Percentiles rank a stretch among this genome's conserved stretches.
Conservation (phyloP, 2,113 vertebrate species). For the Phycodurus eques region DNA sequence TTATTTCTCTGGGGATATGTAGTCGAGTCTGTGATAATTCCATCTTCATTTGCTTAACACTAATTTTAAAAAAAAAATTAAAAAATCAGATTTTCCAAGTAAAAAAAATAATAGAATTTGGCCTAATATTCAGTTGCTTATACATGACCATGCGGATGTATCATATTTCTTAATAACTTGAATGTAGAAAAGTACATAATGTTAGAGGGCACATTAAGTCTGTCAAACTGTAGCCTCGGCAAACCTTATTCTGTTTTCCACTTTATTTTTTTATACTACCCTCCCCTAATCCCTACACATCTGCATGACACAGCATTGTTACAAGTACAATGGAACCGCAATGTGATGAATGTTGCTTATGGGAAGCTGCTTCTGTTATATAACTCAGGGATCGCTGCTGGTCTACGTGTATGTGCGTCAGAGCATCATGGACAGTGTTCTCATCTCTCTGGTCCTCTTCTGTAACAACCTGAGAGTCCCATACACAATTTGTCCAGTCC, state of each 20-base stretch:
- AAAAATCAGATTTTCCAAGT: conserved; percentile 2
- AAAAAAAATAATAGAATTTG: neutral
- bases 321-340: conserved; percentile 17
- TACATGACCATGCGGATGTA: neutral
- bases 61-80: conserved; percentile 8
- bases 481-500: conserved; percentile 66
- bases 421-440: conserved; percentile 75
- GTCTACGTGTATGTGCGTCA: conserved; percentile 81
- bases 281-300: conserved; percentile 8
- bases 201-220: neutral
- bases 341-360: conserved; percentile 27
- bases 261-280: neutral
- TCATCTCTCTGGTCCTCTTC: conserved; percentile 82
- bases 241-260: neutral
- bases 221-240: neutral
- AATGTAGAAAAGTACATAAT: neutral
- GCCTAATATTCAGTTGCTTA: neutral
- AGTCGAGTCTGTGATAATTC: conserved; percentile 12
- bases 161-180: neutral
- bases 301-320: conserved; percentile 22
- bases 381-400: conserved; percentile 67
- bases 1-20: conserved; percentile 16
- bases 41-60: conserved; percentile 20
- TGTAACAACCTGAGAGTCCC: conserved; percentile 81
- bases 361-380: conserved; percentile 40